phyloP scores from a whole-genome alignment of 2,797 vertebrate species.

The Peromyscus melanophrys region DNA sequence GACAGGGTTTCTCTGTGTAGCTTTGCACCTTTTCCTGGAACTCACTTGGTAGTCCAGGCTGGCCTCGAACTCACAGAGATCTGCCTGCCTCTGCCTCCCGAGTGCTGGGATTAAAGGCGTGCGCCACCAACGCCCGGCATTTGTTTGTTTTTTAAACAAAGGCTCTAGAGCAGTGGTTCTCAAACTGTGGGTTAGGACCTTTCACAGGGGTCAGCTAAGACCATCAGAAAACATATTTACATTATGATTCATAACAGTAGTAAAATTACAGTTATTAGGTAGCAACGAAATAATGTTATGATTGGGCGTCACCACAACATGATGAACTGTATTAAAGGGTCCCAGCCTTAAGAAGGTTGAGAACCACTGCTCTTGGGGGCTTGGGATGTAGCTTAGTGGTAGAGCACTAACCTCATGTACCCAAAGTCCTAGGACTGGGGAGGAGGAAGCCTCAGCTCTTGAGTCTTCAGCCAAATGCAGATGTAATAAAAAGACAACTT shows the following conservation, averaged over 20 bases:
- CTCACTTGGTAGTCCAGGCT: too few relatives aligned
- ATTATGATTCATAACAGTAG: not conserved
- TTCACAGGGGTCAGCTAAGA: not conserved
- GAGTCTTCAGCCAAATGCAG: not conserved
- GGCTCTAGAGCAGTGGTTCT: not conserved
- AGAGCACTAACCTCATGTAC: not conserved
- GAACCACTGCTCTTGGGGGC: not conserved
- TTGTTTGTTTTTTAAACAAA: not conserved
- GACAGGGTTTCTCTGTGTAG: too few relatives aligned
- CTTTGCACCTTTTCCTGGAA: too few relatives aligned
- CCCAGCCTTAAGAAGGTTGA: not conserved
- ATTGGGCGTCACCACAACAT: not conserved
- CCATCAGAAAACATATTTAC: not conserved
- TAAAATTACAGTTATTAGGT: not conserved
- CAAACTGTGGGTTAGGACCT: not conserved
- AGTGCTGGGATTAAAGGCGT: too few relatives aligned
- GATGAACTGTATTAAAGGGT: not conserved
- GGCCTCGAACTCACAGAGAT: too few relatives aligned
- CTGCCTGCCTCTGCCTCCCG: too few relatives aligned
- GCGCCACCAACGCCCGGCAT: too few relatives aligned
- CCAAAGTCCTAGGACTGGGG: not conserved
- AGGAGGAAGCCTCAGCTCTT: not conserved
- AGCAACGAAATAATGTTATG: not conserved
- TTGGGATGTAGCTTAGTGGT: not conserved
- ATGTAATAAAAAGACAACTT: not conserved